Evolutionary conservation across 1,140 invertebrate genomes (phyloP).

Genomic region (Vollenhovia emeryi): DNA sequence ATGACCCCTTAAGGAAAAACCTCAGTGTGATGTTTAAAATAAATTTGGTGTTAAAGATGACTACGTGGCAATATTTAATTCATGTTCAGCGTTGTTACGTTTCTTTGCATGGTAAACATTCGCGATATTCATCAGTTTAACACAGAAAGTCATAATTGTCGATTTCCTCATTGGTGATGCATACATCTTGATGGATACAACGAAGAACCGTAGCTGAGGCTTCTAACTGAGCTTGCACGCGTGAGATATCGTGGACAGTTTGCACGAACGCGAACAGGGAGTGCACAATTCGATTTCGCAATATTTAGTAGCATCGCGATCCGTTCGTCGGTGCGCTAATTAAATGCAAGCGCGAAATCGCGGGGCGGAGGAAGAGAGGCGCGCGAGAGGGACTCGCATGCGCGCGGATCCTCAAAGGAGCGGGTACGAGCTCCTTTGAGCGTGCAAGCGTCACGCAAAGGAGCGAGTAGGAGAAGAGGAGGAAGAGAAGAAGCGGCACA

Average conservation of each 20-base stretch:
- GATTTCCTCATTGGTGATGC: background rate
- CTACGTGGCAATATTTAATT: background rate
- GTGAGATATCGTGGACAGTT: conserved; percentile 7
- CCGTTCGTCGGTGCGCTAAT: conserved; percentile 41
- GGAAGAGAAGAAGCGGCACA: conserved; percentile 22
- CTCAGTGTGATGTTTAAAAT: background rate
- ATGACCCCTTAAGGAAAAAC: no score
- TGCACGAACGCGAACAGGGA: background rate
- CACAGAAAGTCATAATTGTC: background rate
- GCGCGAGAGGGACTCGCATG: conserved; percentile 52
- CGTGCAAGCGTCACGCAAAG: conserved; percentile 50
- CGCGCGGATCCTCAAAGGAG: conserved; percentile 37
- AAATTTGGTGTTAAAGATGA: background rate
- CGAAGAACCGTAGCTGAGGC: background rate
- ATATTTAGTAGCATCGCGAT: background rate
- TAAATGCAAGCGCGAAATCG: conserved; percentile 37
- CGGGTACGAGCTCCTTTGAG: conserved; percentile 58
- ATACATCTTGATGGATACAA: background rate
- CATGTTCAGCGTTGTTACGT: background rate
- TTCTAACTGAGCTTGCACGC: background rate
- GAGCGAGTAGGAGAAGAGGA: conserved; percentile 30
- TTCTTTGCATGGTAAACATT: background rate
- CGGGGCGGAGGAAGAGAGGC: background rate
- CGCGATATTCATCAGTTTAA: background rate
- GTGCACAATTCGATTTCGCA: conserved; percentile 32